Evolutionary conservation across 2,113 vertebrate genomes (phyloP), one percentile per base, ranked within the genome.

Genomic region (Siphamia tubifer): DNA sequence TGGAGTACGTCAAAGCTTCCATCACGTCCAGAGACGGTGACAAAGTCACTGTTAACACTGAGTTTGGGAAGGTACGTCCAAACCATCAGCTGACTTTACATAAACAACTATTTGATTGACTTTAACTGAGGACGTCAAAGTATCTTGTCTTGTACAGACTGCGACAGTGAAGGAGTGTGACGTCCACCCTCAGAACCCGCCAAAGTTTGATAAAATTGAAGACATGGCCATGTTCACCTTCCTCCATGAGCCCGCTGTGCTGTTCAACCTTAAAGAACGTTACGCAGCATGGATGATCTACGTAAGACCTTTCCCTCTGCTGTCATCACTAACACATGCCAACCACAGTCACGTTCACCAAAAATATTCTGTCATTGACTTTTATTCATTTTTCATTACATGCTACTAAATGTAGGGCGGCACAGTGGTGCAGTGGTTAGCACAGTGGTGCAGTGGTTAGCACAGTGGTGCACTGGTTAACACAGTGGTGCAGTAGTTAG

Each of bases 201-300:
- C 95, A 56, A 96, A 96, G 88, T 96, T 95, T 0, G 95, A 96
- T 90, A 95, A 94, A 89, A 96, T 96, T 0, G 95, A 96, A 87
- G 95, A 96, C 90, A 95, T 96, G 95, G 95, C 94, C 0, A 96
- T 96, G 95, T 88, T 96, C 86, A 95, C 95, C 60, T 96, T 96
- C 83, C 92, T 97, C 39, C 94, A 96, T 0, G 96, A 96, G 70
- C 94, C 96, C 17, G 94, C 94, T 0, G 94, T 95, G 45, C 92
- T 95, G 54, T 95, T 82, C 78, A 95, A 95, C 82, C 94, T 95
- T 79, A 95, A 95, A 90, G 94, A 95, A 77, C 94, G 94, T 70
- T 95, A 95, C 0, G 93, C 94, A 0, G 87, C 94, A 79, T 95
- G 94, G 94, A 89, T 95, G 93, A 95, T 95, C 52, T 96, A 96